Evolutionary conservation across 2,113 vertebrate species (phyloP).

Genomic region (Ophiodon elongatus): DNA sequence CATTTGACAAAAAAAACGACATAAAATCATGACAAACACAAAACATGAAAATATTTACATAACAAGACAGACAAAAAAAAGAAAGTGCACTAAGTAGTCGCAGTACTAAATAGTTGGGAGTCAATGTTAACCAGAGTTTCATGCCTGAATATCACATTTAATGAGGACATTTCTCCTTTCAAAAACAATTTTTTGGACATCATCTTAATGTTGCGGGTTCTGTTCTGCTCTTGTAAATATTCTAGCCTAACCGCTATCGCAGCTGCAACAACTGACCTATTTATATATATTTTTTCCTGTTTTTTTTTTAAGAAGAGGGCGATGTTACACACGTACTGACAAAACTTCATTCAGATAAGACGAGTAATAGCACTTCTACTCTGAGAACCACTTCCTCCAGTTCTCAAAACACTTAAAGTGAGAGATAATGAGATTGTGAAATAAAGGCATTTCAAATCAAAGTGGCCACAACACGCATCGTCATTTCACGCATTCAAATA

Average conservation of each 20-base stretch:
- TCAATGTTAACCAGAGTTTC: conserved; percentile 78
- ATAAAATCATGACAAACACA: conserved; percentile 74
- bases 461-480: conserved; percentile 67
- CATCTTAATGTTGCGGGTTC: conserved; percentile 68
- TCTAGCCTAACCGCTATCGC: conserved; percentile 63
- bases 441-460: conserved; percentile 75
- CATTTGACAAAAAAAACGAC: conserved; percentile 67
- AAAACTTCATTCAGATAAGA: conserved; percentile 69
- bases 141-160: conserved; percentile 78
- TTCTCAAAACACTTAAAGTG: conserved; percentile 70
- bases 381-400: conserved; percentile 54
- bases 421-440: conserved; percentile 55
- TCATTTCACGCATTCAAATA: conserved; percentile 52
- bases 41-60: conserved; percentile 87
- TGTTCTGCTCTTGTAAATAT: conserved; percentile 64
- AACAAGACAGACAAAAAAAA: conserved; percentile 70
- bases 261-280: conserved; percentile 52
- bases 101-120: conserved; percentile 76
- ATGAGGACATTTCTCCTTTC: conserved; percentile 64
- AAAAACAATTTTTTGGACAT: conserved; percentile 56
- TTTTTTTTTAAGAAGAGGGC: conserved; percentile 52
- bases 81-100: conserved; percentile 84
- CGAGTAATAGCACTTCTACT: conserved; percentile 81
- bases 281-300: conserved; percentile 10
- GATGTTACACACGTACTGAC: conserved; percentile 61